Base-by-base conservation (phyloP, 37 sponge, comb jelly and placozoan species). In the Aplysina aerophoba region DNA sequence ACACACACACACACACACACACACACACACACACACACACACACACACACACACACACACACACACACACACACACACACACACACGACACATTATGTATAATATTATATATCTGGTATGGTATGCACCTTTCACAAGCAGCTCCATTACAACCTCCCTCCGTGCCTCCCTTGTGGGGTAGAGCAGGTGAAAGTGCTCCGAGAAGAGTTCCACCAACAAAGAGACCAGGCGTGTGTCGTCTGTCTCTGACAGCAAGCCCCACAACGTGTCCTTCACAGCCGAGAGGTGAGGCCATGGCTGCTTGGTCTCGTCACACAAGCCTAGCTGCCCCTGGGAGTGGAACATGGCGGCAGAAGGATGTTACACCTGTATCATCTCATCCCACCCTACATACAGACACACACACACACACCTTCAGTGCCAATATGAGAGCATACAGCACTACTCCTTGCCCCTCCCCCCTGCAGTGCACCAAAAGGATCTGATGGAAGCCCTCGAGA, bases 401-500 rank as follows among this genome's bases (percentile, higher is more conserved):
- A 44, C 50, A 44, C 50, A 44, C 50, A 44, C 50, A 44, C 78
- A 75, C 78, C 78, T 75, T 75, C 78, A 75, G 50, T 44, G 50
- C 50, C 3, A 8, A 44, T 8, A 44, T 8, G 6, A 44, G 50
- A 44, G 50, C 50, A 44, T 44, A 44, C 50, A 44, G 50, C 50
- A 44, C 3, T 8, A 44, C 8, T 8, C 50, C 50, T n/a, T n/a
- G n/a, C 50, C 50, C 50, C 3, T 44, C 50, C 50, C 8, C 64
- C 28, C 11, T 62, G 64, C 64, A 14, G 64, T 44, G 50, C 50
- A 44, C 50, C 50, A 44, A 11, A 16, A 69, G 34, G 19, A 69
- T 31, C 19, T 31, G 11, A 30, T 30, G 71, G 34, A 31, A 69
- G 71, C 6, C 34, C 13, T 3, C 71, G 11, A 69, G 28, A 31